These are phyloP conservation scores for Stegastes partitus DNA, from an alignment of 2,113 vertebrate species.

Conservation along the genomic window DNA sequence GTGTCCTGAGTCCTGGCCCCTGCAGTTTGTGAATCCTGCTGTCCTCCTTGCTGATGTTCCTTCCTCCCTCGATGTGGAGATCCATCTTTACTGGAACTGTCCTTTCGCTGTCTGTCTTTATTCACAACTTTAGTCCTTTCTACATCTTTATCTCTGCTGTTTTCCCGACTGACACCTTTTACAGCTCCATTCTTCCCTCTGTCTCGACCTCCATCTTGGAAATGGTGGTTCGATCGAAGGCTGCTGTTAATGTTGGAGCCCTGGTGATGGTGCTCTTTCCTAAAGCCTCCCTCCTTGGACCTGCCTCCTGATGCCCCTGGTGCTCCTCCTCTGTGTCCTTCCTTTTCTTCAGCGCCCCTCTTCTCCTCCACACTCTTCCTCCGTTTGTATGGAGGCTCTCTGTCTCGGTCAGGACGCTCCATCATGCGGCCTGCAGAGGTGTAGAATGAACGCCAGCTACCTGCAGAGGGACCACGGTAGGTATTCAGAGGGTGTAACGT, in stretches of 20 bases:
- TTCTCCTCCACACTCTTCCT: constrained; percentile 79
- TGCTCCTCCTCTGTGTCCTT: constrained; percentile 5
- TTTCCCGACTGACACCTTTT: neutral
- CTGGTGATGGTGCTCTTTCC: neutral
- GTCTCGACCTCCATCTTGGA: constrained; percentile 10
- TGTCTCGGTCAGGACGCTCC: constrained; percentile 82
- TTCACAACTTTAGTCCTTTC: constrained; percentile 14
- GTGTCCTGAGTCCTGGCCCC: neutral
- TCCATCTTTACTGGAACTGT: neutral
- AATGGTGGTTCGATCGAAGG: neutral
- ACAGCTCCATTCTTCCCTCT: neutral
- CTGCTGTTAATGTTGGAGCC: neutral
- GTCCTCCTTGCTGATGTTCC: neutral
- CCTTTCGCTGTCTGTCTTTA: neutral
- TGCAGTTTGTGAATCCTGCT: neutral
- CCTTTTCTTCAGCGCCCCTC: constrained; percentile 58
- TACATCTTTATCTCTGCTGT: neutral
- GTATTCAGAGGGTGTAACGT: neutral
- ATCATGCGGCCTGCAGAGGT: constrained; percentile 86
- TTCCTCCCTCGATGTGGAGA: neutral
- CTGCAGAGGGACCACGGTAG: neutral
- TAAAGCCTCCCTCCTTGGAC: neutral
- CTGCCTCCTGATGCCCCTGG: neutral
- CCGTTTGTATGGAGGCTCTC: constrained; percentile 87
- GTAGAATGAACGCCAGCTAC: constrained; percentile 63